Evolutionary conservation across 1,140 invertebrate genomes (phyloP), one percentile per base, ranked within the genome.

Genomic region (Globodera rostochiensis): DNA sequence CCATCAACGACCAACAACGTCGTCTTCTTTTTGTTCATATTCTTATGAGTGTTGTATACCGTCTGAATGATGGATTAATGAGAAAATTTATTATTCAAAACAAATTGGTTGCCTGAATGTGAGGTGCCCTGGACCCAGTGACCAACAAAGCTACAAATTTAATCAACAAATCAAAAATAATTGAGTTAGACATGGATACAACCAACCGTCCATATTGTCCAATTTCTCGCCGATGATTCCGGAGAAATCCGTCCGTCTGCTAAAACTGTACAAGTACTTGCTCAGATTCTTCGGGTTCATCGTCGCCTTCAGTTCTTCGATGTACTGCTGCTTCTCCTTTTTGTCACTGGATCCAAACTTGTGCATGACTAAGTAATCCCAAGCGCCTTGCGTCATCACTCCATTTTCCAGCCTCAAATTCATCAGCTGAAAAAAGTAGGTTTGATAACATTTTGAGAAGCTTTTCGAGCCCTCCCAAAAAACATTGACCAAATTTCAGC

Each of bases 311-410:
- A 96, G 92, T 60, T 94, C 92, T 71, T 93, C 93, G 80, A 94
- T 92, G 91, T 94, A 96, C 84, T 94, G 93, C 79, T 92, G 90
- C 84, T 95, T 93, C 71, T 94, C 93, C 80, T 93, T 93, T 82
- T 95, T 94, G 85, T 93, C 94, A 85, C 92, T 93, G 86, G 92
- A 82, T 90, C 95, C 95, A 91, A 96, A 96, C 92, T 95, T 95
- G 90, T 96, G 95, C 89, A 95, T 94, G 81, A 95, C 93, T 79
- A 96, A 92, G 90, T 94, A 95, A 86, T 94, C 94, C 90, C 94
- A 94, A 73, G 94, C 94, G 2, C 93, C 94, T 84, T 94, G 93
- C 45, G 93, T 93, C 88, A 94, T 91, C 13, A 92, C 87, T 15
- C 87, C 92, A 73, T 86, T 91, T 67, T 90, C 89, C 57, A 92